These are phyloP conservation scores for Ornithoptera priamus DNA, from an alignment of 2,888 invertebrate species.

Conservation along the genomic window DNA sequence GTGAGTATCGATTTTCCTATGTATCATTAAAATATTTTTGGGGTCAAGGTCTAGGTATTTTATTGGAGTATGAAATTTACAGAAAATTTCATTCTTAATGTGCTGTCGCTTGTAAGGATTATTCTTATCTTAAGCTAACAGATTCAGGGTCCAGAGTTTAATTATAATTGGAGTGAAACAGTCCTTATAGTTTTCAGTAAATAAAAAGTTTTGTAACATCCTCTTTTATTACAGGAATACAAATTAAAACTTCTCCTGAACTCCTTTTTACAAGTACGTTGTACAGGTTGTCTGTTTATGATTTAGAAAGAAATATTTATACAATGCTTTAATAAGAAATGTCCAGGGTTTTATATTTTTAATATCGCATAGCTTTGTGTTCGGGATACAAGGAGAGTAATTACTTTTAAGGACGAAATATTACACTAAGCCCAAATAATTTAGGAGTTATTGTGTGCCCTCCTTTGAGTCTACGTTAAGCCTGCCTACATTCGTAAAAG, in stretches of 20 bases:
- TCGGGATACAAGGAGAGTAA: constrained; percentile 4
- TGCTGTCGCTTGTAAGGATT: not conserved
- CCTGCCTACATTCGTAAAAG: constrained; percentile 23
- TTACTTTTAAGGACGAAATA: constrained; percentile 23
- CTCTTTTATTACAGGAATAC: no score
- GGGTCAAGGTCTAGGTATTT: constrained; percentile 7
- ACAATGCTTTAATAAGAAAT: not conserved
- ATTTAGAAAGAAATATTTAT: not conserved
- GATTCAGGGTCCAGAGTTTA: not conserved
- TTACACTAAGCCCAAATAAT: constrained; percentile 13
- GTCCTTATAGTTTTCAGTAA: no score
- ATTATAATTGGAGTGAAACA: no score
- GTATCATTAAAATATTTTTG: constrained; percentile 7
- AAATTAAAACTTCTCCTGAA: not conserved
- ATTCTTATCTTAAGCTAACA: not conserved
- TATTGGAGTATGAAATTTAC: not conserved
- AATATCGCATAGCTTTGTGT: not conserved
- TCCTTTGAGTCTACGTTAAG: constrained; percentile 23
- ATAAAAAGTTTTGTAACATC: no score
- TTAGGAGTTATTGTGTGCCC: constrained; percentile 25
- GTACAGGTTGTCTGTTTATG: not conserved
- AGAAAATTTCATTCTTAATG: not conserved
- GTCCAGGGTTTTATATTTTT: not conserved
- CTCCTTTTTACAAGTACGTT: not conserved
- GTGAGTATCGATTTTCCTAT: constrained; percentile 32